Base-by-base conservation (phyloP, 2,113 vertebrate genomes). In the Poeciliopsis occidentalis region DNA sequence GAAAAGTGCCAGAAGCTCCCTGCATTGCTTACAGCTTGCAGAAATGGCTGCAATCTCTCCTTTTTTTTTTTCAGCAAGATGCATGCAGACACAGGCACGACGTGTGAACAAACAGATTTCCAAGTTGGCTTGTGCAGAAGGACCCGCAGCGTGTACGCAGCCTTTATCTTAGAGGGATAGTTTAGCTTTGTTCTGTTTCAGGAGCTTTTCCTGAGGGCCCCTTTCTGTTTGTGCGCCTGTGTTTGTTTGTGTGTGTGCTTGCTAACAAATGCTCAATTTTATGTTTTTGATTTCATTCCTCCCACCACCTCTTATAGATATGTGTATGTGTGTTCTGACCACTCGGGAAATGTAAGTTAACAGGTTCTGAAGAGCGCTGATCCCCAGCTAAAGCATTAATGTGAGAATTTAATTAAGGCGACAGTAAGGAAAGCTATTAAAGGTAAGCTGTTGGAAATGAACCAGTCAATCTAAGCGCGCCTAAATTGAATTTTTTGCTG, bases 391-490 rank as follows among this genome's bases (percentile, higher is more conserved):
- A 81, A 87, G 81, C 86, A 85, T 90, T 89, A 91, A 89, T 86
- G 90, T 87, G 88, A 91, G 83, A 90, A 90, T 89, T 92, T 93
- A 93, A 93, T 93, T 93, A 93, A 93, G 85, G 85, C 90, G 79
- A 92, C 91, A 93, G 88, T 91, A 91, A 89, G 88, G 84, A 81
- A 92, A 91, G 91, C 91, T 89, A 93, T 93, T 93, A 93, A 89
- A 91, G 88, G 88, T 91, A 91, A 87, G 85, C 82, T 87, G 82
- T 85, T 89, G 77, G 88, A 91, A 93, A 93, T 91, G 87, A 92
- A 88, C 87, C 90, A 92, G 90, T 93, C 91, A 91, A 90, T 91
- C 90, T 88, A 75, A 87, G 71, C 84, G 39, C 41, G 31, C 85
- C 89, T 79, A 92, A 93, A 93, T 93, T 91, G 92, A 93, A 91